These are phyloP conservation scores for Bubalus kerabau DNA, from an alignment of 2,113 vertebrate genomes.

Conservation along the genomic window DNA sequence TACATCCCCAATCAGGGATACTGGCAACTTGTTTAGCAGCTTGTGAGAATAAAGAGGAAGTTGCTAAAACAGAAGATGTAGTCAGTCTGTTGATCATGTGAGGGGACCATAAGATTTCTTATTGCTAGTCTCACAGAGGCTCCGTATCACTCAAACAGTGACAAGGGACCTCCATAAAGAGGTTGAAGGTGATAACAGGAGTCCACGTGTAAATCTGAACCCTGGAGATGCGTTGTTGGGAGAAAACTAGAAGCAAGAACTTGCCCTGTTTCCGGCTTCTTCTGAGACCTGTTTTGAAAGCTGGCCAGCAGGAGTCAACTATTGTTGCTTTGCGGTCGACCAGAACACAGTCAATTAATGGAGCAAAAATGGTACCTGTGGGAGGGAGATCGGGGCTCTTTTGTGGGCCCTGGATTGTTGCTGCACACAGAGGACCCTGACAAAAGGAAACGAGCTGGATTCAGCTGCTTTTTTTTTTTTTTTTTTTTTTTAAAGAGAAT, in stretches of 20 bases:
- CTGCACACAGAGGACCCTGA: background rate
- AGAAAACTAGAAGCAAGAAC: slow-evolving; percentile 20
- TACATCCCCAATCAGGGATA: background rate
- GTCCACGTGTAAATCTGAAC: background rate
- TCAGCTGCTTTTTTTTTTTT: background rate
- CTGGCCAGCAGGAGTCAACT: background rate
- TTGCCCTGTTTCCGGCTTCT: background rate
- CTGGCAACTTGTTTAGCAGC: background rate
- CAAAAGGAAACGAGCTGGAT: slow-evolving; percentile 9
- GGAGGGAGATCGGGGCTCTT: background rate
- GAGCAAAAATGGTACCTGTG: slow-evolving; percentile 1
- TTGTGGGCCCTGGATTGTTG: slow-evolving; percentile 9
- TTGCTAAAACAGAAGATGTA: background rate
- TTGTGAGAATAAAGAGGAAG: slow-evolving; percentile 2
- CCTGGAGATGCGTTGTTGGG: background rate
- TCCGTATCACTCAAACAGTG: background rate
- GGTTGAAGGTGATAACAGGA: background rate
- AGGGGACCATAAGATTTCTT: background rate
- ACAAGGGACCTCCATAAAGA: background rate
- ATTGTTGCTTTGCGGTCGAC: background rate
- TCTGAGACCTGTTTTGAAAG: slow-evolving; percentile 30
- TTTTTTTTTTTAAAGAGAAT: background rate
- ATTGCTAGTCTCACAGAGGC: background rate
- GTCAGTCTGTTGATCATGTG: background rate
- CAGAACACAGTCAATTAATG: slow-evolving; percentile 38